Conservation (phyloP, 2,797 vertebrate species). For the Passerculus sandwichensis region DNA sequence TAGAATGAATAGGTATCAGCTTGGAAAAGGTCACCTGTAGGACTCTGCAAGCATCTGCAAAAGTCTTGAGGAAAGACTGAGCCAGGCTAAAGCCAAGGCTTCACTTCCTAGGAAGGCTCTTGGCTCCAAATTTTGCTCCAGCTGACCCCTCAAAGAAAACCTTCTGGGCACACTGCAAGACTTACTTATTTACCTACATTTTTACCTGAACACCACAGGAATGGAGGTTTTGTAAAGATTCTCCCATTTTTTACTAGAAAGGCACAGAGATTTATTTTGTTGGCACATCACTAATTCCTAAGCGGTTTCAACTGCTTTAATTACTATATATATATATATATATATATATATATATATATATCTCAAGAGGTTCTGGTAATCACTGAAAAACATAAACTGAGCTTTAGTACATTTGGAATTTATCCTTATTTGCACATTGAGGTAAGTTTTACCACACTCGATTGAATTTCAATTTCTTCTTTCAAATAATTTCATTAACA, state of each 20-base stretch:
- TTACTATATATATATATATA: not conserved
- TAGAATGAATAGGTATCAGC: not conserved
- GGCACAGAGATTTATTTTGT: not conserved
- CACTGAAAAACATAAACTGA: not conserved
- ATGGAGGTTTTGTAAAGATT: not conserved
- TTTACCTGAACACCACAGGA: not conserved
- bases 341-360: not conserved
- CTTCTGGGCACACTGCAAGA: not conserved
- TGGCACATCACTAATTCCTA: not conserved
- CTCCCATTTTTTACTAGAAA: not conserved
- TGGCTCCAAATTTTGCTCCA: not conserved
- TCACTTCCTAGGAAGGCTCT: not conserved
- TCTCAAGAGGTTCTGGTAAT: not conserved
- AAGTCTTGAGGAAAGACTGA: not conserved
- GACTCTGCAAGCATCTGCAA: not conserved
- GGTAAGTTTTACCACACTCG: not conserved
- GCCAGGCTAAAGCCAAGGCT: not conserved
- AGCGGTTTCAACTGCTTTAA: not conserved
- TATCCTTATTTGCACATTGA: not conserved
- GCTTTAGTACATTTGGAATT: not conserved
- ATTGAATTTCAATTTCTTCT: not conserved
- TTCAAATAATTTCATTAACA: not conserved
- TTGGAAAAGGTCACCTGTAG: not conserved
- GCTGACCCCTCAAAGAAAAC: not conserved
- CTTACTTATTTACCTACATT: not conserved